Base-by-base conservation (phyloP, 2,888 invertebrate genomes). In the Agrochola litura region DNA sequence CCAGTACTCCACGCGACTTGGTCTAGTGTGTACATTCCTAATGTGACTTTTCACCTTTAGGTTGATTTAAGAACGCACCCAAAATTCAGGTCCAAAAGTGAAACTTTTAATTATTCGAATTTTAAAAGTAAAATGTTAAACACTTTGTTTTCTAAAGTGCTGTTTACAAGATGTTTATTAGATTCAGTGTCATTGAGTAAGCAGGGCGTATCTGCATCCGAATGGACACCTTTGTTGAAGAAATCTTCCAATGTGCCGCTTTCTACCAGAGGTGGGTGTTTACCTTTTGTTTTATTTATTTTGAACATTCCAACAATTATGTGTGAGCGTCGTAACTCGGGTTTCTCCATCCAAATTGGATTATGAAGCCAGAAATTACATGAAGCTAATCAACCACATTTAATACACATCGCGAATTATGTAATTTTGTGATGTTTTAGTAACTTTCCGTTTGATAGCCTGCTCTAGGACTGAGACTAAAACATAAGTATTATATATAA, bases 221-320 rank as follows among this genome's bases (percentile, higher is more conserved):
- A 95, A 92, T 91, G 92, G 91, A 94, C 95, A 37, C 95, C 95
- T 10, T 87, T 95, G 81, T 88, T 95, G 81, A 83, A 82, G 77
- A 89, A 88, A 70, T 73, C 88, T 81, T 79, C 84, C 43, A 30
- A 84, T 89, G 86, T 78, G 78, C 86, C 89, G 79, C 89, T 88
- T 88, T 88, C 89, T 86, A 86, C 54, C 10, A 85, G 80, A 79
- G 84, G 81, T 85, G 22, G 56, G 78, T 78, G 75, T 64, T 78
- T 84, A 79, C 88, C 87, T 83, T 87, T 82, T 84, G 77, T 88
- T 81, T 86, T 87, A 86, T 89, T 82, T 81, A 81, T 71, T 85
- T 82, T 79, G 72, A 81, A 84, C 81, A 86, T 84, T 87, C 84
- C 78, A 76, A 77, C 71, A 60, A 79, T 85, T 83, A 85, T 71